Conservation (phyloP, 2,888 invertebrate genomes). For the Hyposoter dolosus region DNA sequence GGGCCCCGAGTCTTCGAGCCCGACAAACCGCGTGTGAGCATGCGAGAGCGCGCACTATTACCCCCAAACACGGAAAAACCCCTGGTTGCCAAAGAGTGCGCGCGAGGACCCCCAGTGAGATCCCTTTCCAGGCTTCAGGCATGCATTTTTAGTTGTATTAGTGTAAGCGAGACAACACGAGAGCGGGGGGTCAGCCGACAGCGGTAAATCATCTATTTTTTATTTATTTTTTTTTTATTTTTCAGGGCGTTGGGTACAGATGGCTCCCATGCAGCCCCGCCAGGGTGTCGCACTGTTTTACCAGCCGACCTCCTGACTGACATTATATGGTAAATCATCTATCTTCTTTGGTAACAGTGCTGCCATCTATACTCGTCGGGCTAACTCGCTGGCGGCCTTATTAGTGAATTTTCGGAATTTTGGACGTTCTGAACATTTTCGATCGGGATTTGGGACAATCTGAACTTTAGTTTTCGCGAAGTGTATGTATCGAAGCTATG, state of each 20-base stretch:
- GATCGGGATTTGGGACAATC: not conserved
- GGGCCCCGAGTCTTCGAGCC: too few relatives aligned
- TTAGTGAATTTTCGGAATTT: slow-evolving; percentile 1
- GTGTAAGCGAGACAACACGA: not conserved
- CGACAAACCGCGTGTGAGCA: too few relatives aligned
- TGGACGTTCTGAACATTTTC: not conserved
- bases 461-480: not conserved
- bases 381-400: not conserved
- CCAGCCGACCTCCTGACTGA: too few relatives aligned
- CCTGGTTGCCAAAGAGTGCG: too few relatives aligned
- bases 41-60: too few relatives aligned
- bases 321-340: too few relatives aligned
- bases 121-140: too few relatives aligned
- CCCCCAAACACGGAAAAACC: too few relatives aligned
- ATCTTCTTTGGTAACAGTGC: not conserved
- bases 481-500: not conserved
- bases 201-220: not conserved
- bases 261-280: not conserved
- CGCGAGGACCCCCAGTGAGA: too few relatives aligned
- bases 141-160: too few relatives aligned
- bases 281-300: too few relatives aligned
- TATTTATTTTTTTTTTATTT: not conserved
- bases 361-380: not conserved
- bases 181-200: not conserved
- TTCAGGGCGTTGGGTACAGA: not conserved